Conservation (phyloP, 2,797 vertebrate species). For the Aldrovandia affinis region DNA sequence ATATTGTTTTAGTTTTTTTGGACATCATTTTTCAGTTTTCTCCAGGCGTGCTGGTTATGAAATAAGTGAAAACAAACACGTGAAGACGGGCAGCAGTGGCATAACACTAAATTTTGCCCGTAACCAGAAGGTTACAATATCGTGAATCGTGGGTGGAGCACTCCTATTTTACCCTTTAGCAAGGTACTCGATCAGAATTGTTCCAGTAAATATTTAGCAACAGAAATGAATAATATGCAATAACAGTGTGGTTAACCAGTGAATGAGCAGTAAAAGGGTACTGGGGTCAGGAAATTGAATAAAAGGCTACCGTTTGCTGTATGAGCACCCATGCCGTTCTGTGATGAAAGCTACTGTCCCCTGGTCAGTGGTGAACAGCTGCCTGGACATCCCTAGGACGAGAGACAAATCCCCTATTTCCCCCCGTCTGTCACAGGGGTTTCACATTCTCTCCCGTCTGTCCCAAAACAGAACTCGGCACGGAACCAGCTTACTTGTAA, state of each 20-base stretch:
- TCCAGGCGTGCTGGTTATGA: too few relatives aligned
- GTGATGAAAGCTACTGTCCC: too few relatives aligned
- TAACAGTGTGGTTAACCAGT: background rate
- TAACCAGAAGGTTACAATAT: background rate
- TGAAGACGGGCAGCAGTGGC: background rate
- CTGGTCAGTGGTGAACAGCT: conserved; percentile 1
- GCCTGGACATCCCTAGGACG: background rate
- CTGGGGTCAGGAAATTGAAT: background rate
- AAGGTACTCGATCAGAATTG: background rate
- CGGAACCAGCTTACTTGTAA: background rate
- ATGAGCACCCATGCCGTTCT: background rate
- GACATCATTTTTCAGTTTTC: background rate
- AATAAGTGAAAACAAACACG: background rate
- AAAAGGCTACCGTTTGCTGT: background rate
- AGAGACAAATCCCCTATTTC: background rate
- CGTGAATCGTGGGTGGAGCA: background rate
- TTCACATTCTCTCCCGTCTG: conserved; percentile 19
- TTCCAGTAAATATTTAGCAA: background rate
- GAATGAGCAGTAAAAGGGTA: background rate
- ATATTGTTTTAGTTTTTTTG: background rate
- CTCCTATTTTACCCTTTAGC: background rate
- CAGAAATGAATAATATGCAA: background rate
- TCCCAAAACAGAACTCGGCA: background rate
- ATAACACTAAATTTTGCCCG: background rate
- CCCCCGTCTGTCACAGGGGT: background rate